phyloP scores from a whole-genome alignment of 2,113 vertebrate genomes.

The Nematolebias whitei region DNA sequence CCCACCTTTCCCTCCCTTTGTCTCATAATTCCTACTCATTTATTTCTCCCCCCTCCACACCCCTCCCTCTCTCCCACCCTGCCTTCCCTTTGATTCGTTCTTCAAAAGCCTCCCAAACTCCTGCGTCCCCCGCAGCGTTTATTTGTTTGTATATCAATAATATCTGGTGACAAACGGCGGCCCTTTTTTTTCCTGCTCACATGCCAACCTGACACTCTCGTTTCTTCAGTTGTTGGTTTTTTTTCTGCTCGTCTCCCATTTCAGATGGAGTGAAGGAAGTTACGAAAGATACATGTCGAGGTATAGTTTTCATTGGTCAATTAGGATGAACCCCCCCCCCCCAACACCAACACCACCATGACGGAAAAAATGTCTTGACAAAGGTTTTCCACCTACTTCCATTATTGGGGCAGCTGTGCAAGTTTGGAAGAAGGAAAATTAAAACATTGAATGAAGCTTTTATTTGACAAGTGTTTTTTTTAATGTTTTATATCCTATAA shows the following conservation, averaged over 20 bases:
- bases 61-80: neutral
- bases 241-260: no score
- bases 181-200: constrained; percentile 46
- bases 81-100: constrained; percentile 34
- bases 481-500: no score
- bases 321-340: constrained; percentile 22
- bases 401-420: no score
- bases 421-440: no score
- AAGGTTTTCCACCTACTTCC: no score
- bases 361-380: no score
- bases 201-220: constrained; percentile 48
- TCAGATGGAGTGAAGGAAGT: neutral
- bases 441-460: no score
- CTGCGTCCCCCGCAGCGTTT: constrained; percentile 47
- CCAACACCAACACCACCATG: neutral
- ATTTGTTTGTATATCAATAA: constrained; percentile 68
- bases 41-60: neutral
- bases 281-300: constrained; percentile 51
- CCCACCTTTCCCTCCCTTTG: constrained; percentile 21
- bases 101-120: constrained; percentile 53
- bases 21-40: constrained; percentile 33
- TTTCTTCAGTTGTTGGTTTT: constrained; percentile 24
- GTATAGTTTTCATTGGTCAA: constrained; percentile 29
- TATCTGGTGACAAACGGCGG: constrained; percentile 51
- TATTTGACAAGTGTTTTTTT: no score